Evolutionary conservation across 2,888 invertebrate species (phyloP).

Genomic region (Lissocephala sabroskyi): DNA sequence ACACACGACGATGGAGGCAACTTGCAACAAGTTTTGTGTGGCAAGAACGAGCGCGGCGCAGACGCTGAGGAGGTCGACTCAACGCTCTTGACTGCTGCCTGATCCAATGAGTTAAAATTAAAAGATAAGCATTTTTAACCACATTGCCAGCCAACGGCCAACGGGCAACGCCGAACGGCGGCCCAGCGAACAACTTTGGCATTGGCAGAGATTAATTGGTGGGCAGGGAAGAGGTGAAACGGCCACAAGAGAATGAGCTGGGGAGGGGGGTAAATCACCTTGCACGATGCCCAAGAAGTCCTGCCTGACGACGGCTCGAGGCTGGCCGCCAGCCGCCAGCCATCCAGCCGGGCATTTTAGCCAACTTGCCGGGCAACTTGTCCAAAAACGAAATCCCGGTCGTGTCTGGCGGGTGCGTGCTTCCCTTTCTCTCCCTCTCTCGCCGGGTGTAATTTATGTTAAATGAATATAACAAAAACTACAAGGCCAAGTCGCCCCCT

Average conservation of each 20-base stretch:
- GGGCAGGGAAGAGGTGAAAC: conserved; percentile 61
- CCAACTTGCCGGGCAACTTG: conserved; percentile 9
- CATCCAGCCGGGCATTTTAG: no score
- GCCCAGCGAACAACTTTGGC: conserved; percentile 68
- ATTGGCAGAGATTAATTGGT: conserved; percentile 72
- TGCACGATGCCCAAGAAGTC: conserved; percentile 31
- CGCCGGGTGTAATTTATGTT: conserved; percentile 66
- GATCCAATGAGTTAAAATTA: conserved; percentile 70
- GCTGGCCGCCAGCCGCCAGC: conserved; percentile 8
- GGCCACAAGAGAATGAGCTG: conserved; percentile 55
- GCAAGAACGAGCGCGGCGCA: neutral
- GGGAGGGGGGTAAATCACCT: conserved; percentile 56
- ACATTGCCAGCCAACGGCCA: conserved; percentile 48
- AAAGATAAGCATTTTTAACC: conserved; percentile 71
- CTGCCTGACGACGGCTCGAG: conserved; percentile 16
- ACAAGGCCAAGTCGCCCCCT: conserved; percentile 72
- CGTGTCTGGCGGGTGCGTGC: conserved; percentile 11
- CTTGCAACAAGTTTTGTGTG: conserved; percentile 2
- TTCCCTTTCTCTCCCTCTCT: conserved; percentile 5
- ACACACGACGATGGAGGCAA: conserved; percentile 47
- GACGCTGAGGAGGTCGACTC: neutral
- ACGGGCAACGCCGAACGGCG: conserved; percentile 34
- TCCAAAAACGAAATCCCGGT: conserved; percentile 40
- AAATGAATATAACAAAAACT: conserved; percentile 64
- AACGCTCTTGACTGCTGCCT: conserved; percentile 29